Evolutionary conservation across 1,140 invertebrate species (phyloP), one percentile per base, ranked within the genome.

Genomic region (Drosophila pachea): DNA sequence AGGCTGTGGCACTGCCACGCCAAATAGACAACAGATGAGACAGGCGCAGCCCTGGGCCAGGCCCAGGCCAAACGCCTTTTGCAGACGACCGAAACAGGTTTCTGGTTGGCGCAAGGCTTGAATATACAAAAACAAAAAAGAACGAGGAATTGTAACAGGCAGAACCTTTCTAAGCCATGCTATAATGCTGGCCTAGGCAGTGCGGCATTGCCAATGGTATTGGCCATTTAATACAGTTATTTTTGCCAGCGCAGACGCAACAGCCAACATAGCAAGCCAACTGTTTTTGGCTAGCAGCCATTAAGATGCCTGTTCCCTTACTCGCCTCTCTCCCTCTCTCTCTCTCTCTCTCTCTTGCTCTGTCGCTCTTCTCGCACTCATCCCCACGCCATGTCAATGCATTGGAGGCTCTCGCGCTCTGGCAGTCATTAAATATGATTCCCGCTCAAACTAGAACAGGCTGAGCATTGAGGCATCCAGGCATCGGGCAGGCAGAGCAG

Each of bases 171-270:
- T 65, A 70, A 49, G 68, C 45, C 40, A 32, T 11, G 47, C 40
- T 66, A 16, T 40, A 22, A 53, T 32, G 43, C 52, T 33, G 69
- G 73, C 79, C 81, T 84, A 69, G 66, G 71, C 78, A 59, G 45
- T 47, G 45, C 45, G 40, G 40, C 31, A 56, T 43, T 12, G 40
- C n/a, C 40, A 31, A 9, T 38, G 52, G 52, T 22, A 55, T 43
- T 69, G 70, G 73, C 78, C 81, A 86, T 86, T 86, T 86, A 86
- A 86, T 86, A 86, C 81, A 86, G 81, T 86, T 86, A 86, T 71
- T 71, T 78, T 79, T 53, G 58, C 52, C 43, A 33, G 59, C 40
- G 53, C 60, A 71, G 68, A 71, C 64, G 68, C 65, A 72, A 53
- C 61, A 60, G 42, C 45, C 56, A 14, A 12, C 40, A 43, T n/a